Base-by-base conservation (phyloP, 2,888 invertebrate species). In the Heliothis peltigera region DNA sequence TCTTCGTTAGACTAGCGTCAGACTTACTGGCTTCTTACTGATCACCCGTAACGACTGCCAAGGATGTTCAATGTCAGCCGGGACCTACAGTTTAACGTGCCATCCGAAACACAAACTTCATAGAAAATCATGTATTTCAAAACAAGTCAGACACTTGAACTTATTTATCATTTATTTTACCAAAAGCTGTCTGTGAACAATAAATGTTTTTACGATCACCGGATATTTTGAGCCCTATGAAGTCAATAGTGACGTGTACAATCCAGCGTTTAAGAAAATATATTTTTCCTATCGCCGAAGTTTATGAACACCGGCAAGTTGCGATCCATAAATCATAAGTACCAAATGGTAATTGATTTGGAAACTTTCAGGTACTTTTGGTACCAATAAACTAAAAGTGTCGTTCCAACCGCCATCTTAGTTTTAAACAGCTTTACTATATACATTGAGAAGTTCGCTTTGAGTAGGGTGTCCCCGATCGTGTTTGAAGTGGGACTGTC, bases 401-500 rank as follows among this genome's bases (percentile, higher is more conserved):
- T 79, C 81, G 64, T 65, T 68, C 58, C 70, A 72, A 52, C 69
- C 70, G 65, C 66, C 76, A 63, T 62, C 65, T 81, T 68, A 76
- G 79, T 81, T 84, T 82, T 73, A 81, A 86, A 84, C 82, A 79
- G 68, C 75, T 77, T 76, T 74, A 71, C 70, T 68, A 43, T 75
- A 65, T 75, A 75, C 62, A 75, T 79, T 78, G 71, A 61, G 66
- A 73, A 84, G 82, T 79, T 86, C 48, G 42, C 70, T 71, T 73
- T 62, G 70, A 83, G 77, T 81, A 87, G 82, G 83, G 83, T 86
- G 84, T 64, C 75, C 57, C 72, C 65, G 66, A 81, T 81, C 72
- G 73, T 51, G 61, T 75, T 63, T 64, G 75, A 80, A 85, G 78
- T 74, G 75, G 69, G 79, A 85, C 79, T 71, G 77, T 78, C 75